Conservation (phyloP, 2,888 invertebrate species). For the Xylota sylvarum region DNA sequence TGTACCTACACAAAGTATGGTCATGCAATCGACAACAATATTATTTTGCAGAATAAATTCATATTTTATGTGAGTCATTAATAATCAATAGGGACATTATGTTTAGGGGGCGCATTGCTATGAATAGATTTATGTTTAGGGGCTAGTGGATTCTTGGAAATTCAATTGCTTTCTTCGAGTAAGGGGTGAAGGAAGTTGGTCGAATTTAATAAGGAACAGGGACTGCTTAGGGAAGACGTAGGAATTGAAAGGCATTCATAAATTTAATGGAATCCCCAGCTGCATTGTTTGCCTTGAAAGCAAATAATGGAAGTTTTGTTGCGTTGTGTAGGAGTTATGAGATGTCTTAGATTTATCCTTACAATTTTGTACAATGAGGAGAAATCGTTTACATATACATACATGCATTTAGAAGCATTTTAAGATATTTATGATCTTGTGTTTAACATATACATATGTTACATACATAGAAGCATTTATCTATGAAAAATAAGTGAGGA, state of each 20-base stretch:
- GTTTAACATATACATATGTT: no score
- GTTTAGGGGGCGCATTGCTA: neutral
- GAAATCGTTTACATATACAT: no score
- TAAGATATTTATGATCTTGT: no score
- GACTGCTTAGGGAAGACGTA: no score
- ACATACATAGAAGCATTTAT: no score
- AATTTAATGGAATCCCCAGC: neutral
- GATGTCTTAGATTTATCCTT: no score
- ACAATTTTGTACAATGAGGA: no score
- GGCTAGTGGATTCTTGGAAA: neutral
- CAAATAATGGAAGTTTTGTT: neutral
- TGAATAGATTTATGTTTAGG: constrained; percentile 12
- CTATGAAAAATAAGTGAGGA: no score
- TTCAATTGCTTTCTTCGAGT: neutral
- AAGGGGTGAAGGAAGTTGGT: neutral
- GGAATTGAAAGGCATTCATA: neutral
- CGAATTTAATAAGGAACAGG: no score
- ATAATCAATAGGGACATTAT: constrained; percentile 4
- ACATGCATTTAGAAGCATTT: no score
- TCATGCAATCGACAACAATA: constrained; percentile 9
- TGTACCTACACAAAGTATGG: neutral
- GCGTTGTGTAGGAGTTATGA: no score
- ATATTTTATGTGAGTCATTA: constrained; percentile 2
- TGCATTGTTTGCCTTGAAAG: neutral
- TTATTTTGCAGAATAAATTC: constrained; percentile 7